Conservation (phyloP, 1,140 invertebrate species). For the Onthophagus taurus region DNA sequence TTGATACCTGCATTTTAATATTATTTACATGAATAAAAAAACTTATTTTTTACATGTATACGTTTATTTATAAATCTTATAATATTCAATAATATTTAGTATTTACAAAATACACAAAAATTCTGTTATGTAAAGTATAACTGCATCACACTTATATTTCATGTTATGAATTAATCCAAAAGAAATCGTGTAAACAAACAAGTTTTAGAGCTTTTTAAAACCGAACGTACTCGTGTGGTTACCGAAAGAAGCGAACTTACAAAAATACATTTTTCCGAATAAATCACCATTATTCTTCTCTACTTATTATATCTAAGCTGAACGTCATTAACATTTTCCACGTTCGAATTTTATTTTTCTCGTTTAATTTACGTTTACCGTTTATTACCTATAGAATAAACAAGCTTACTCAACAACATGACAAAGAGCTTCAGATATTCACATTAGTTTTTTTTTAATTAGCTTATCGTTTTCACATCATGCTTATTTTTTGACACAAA, state of each 20-base stretch:
- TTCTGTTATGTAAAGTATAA: conserved; percentile 15
- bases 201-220: no score
- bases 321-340: conserved; percentile 1
- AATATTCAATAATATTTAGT: conserved; percentile 18
- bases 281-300: not conserved
- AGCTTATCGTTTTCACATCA: no score
- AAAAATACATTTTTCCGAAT: not conserved
- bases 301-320: not conserved
- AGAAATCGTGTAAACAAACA: no score
- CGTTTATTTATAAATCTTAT: conserved; percentile 18
- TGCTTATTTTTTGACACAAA: no score
- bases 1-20: no score
- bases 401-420: no score
- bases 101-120: conserved; percentile 19
- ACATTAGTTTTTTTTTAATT: no score
- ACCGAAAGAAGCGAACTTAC: not conserved
- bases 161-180: conserved; percentile 15
- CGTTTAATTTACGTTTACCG: no score
- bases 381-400: no score
- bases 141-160: conserved; percentile 12
- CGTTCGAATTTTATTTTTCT: conserved; percentile 3
- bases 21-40: no score
- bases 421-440: no score
- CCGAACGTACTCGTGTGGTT: no score
- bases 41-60: not conserved